Conservation (phyloP, 2,888 invertebrate genomes). For the Drosophila monieri region DNA sequence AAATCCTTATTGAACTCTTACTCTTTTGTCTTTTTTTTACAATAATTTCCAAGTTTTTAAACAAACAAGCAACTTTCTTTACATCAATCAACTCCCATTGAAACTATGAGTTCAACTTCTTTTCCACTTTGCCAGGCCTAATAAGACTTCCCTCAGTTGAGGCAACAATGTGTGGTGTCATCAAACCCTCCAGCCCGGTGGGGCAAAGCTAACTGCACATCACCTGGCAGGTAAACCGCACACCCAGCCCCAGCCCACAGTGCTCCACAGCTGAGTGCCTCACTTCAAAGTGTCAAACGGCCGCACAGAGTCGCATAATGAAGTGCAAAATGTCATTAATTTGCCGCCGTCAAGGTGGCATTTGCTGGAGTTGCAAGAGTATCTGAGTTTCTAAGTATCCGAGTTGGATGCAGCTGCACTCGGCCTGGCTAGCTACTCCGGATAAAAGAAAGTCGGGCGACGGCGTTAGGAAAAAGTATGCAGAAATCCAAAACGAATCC, state of each 20-base stretch:
- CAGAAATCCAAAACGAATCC: constrained; percentile 69
- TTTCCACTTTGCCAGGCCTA: constrained; percentile 1
- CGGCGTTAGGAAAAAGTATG: constrained; percentile 64
- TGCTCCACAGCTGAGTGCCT: constrained; percentile 71
- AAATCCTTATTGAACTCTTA: not conserved
- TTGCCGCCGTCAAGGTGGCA: constrained; percentile 61
- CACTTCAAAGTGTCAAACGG: constrained; percentile 80
- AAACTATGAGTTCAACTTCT: not conserved
- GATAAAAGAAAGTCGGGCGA: constrained; percentile 70
- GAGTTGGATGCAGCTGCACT: constrained; percentile 56
- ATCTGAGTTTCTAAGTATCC: constrained; percentile 19
- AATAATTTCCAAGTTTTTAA: too few species aligned
- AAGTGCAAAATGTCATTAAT: constrained; percentile 80
- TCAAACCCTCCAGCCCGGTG: constrained; percentile 15
- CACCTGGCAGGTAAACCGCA: constrained; percentile 69
- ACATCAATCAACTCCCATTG: not conserved
- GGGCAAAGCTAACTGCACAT: constrained; percentile 63
- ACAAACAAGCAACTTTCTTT: not conserved
- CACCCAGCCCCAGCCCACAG: constrained; percentile 10
- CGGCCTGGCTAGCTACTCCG: constrained; percentile 23
- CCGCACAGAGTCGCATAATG: constrained; percentile 76
- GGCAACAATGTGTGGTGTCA: constrained; percentile 29
- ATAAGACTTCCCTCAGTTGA: not conserved
- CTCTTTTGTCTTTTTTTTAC: not conserved
- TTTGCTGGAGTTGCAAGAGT: constrained; percentile 7